Evolutionary conservation across 2,113 vertebrate genomes (phyloP), one percentile per base, ranked within the genome.

Genomic region (Octodon degus): DNA sequence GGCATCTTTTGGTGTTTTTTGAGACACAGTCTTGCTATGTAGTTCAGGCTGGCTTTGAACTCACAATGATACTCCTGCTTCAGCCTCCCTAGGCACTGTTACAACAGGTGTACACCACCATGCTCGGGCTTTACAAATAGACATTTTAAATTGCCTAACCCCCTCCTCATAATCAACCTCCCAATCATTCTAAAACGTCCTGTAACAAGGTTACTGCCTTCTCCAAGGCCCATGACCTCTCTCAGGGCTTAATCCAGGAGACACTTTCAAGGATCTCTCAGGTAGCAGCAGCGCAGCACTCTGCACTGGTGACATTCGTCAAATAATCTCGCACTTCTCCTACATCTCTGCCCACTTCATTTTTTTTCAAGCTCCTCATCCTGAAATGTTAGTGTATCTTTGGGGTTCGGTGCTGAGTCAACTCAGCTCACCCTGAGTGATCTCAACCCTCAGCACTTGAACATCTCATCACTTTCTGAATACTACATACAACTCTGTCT

Each of bases 401-500:
- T 50, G 85, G 20, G 20, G 27, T 68, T 94, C 81, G 27, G 63
- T 43, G 53, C 50, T 72, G 70, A 95, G 55, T 63, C 77, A 40
- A 67, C 55, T 89, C 53, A 55, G 32, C 47, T 93, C 34, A 40
- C 58, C 43, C 9, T 65, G 55, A 27, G 22, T 32, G 30, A 95
- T 55, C 20, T 81, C 32, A 96, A 22, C 53, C 60, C 40, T 79
- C 40, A 91, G 63, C 77, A 94, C 68, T 84, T 91, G 55, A 55
- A 34, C 17, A 92, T 90, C 55, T 96, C 87, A 94, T 81, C 77
- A 89, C 37, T 90, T 72, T 76, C 65, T 32, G 74, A 95, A 90
- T 68, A 95, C 70, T 81, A 70, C 47, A 20, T 5, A 80, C 62
- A 91, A 76, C 58, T 58, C 68, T 79, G 40, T 95, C 62, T 79